These are phyloP conservation scores for fruit fly (Drosophila melanogaster) DNA, from an alignment of 1,140 invertebrate species.

Conservation along the genomic window Release_6_plus_ISO1_MT NT_033777.3:24297001-24297500, in stretches of 20 bases:
- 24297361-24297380: background rate
- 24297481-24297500: background rate
- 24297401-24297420: background rate
- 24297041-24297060: conserved; percentile 30
- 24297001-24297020: conserved; percentile 69
- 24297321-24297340: background rate
- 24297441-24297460: conserved; percentile 12
- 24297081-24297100: conserved; percentile 53
- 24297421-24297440: background rate
- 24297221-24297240: conserved; percentile 23
- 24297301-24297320: too few species aligned
- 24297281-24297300: background rate
- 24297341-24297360: background rate
- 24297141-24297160: conserved; percentile 27
- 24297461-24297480: conserved; percentile 14
- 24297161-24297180: conserved; percentile 18
- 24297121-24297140: conserved; percentile 53
- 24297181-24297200: conserved; percentile 1
- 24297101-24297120: conserved; percentile 50
- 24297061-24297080: conserved; percentile 61
- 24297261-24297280: background rate
- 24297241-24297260: background rate
- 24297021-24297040: conserved; percentile 5
- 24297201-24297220: conserved; percentile 16
- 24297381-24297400: background rate